Evolutionary conservation across 2,113 vertebrate species (phyloP).

Genomic region (Percopsis transmontana): DNA sequence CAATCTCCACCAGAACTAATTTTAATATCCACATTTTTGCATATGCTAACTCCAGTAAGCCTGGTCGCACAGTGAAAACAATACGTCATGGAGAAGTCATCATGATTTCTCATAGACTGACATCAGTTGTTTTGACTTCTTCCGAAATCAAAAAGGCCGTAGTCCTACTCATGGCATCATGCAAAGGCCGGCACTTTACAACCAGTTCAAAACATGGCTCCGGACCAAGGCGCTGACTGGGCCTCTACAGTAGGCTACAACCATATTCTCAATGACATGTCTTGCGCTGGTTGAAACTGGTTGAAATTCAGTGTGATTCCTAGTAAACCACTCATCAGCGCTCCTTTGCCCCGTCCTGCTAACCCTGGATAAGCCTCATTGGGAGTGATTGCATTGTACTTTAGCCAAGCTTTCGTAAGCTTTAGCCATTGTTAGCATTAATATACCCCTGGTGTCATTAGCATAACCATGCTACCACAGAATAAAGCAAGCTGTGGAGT

Average conservation of each 20-base stretch:
- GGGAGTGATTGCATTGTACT: slow-evolving; percentile 42
- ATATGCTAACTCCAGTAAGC: slow-evolving; percentile 3
- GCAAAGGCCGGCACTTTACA: slow-evolving; percentile 44
- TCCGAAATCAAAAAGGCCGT: slow-evolving; percentile 57
- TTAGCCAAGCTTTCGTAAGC: slow-evolving; percentile 60
- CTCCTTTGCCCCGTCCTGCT: slow-evolving; percentile 33
- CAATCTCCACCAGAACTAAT: slow-evolving; percentile 25
- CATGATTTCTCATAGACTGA: slow-evolving; percentile 56
- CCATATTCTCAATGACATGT: slow-evolving; percentile 61
- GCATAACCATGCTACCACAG: slow-evolving; percentile 25
- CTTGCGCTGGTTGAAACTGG: slow-evolving; percentile 39
- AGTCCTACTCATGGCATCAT: slow-evolving; percentile 39
- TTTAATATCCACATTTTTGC: slow-evolving; percentile 1
- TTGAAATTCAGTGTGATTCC: slow-evolving; percentile 51
- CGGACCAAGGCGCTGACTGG: slow-evolving; percentile 45
- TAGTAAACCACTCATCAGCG: slow-evolving; percentile 46
- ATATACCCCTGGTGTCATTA: slow-evolving; percentile 44
- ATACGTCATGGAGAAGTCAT: slow-evolving; percentile 5
- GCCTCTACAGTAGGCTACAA: slow-evolving; percentile 30
- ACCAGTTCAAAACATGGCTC: slow-evolving; percentile 65
- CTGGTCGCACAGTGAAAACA: slow-evolving; percentile 31
- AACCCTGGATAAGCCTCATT: slow-evolving; percentile 46
- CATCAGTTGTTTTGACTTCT: slow-evolving; percentile 65
- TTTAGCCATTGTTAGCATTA: slow-evolving; percentile 16
- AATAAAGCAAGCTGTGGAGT: background rate